Evolutionary conservation across 2,888 invertebrate species (phyloP).

Genomic region (Acholoe squamosa): DNA sequence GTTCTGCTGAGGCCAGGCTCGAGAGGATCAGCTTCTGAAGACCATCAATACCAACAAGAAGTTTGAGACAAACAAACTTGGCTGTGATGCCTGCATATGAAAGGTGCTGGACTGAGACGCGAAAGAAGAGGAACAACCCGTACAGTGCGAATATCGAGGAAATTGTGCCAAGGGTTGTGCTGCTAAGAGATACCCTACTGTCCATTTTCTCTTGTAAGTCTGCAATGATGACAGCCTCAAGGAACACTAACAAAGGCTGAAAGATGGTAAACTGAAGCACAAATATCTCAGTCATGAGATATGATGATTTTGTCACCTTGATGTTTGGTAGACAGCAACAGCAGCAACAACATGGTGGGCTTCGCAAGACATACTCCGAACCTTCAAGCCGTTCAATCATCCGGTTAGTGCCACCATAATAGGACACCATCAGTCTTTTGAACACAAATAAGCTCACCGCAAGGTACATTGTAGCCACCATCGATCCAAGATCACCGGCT

Average conservation of each 20-base stretch:
- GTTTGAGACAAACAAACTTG: conserved; percentile 58
- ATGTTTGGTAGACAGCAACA: conserved; percentile 52
- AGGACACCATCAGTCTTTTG: conserved; percentile 20
- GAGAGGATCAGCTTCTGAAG: conserved; percentile 42
- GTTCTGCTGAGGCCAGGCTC: not conserved
- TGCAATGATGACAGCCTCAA: conserved; percentile 35
- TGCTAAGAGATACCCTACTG: not conserved
- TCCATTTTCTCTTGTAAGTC: conserved; percentile 19
- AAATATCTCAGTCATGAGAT: not conserved
- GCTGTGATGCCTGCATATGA: conserved; percentile 25
- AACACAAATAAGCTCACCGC: conserved; percentile 4
- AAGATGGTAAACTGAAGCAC: conserved; percentile 41
- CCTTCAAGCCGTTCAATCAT: conserved; percentile 4
- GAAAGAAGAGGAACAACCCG: conserved; percentile 39
- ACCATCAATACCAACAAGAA: not conserved
- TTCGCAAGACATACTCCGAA: not conserved
- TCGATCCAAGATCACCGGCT: not conserved
- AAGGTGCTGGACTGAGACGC: conserved; percentile 30
- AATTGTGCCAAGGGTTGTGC: conserved; percentile 61
- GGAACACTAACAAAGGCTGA: conserved; percentile 11
- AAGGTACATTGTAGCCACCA: conserved; percentile 44
- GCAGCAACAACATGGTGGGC: conserved; percentile 61
- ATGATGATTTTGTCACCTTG: not conserved
- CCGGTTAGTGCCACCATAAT: conserved; percentile 12
- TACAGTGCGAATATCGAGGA: conserved; percentile 60